These are phyloP conservation scores for Elaphurus davidianus DNA, from an alignment of 2,113 vertebrate genomes.

Conservation along the genomic window DNA sequence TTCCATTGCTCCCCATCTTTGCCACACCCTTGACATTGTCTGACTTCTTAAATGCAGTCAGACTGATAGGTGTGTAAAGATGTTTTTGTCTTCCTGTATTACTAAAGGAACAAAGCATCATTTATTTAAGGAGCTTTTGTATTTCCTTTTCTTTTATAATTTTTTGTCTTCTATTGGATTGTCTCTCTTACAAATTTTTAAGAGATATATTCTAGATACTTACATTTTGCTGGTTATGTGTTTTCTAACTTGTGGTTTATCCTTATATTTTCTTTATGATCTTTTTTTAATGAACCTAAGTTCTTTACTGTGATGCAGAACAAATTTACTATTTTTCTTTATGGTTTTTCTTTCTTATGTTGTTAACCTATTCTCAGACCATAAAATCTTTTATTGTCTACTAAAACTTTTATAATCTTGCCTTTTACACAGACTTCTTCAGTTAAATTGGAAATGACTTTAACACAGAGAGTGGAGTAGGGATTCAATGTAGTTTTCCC, in stretches of 20 bases:
- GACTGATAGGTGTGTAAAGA: not conserved
- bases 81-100: not conserved
- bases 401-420: constrained; percentile 29
- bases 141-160: not conserved
- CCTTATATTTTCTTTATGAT: not conserved
- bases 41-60: not conserved
- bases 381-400: constrained; percentile 19
- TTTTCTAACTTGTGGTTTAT: not conserved
- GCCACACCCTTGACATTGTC: not conserved
- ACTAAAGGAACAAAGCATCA: not conserved
- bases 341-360: not conserved
- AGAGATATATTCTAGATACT: not conserved
- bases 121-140: not conserved
- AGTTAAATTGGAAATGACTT: constrained; percentile 15
- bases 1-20: not conserved
- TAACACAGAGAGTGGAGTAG: not conserved
- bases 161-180: not conserved
- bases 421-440: not conserved
- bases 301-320: not conserved
- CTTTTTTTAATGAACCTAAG: not conserved
- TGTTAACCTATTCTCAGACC: not conserved
- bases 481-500: not conserved
- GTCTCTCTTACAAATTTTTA: not conserved
- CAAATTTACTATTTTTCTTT: not conserved
- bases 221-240: not conserved